Percentiles rank a stretch among this genome's conserved stretches.
Evolutionary conservation across 1,140 invertebrate genomes (phyloP).

Genomic region (Helicorthomorpha holstii): DNA sequence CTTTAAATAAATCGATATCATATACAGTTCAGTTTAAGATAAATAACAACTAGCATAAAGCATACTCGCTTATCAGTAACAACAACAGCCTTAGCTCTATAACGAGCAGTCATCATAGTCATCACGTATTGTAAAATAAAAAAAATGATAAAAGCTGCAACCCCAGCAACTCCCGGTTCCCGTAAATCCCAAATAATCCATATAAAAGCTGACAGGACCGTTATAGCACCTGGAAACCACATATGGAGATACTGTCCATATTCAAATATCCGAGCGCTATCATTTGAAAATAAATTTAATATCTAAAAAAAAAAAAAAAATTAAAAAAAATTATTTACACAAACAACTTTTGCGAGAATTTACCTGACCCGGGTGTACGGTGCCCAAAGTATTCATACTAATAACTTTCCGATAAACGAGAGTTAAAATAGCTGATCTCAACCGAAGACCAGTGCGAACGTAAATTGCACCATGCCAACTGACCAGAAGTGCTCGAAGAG

Average conservation of each 20-base stretch:
- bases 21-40: no score
- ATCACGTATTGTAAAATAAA: conserved; percentile 32
- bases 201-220: conserved; percentile 34
- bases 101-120: conserved; percentile 29
- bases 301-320: conserved; percentile 30
- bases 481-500: conserved; percentile 35
- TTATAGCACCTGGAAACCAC: conserved; percentile 42
- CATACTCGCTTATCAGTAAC: conserved; percentile 39
- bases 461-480: conserved; percentile 34
- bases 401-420: conserved; percentile 46
- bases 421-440: conserved; percentile 38
- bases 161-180: conserved; percentile 38
- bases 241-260: conserved; percentile 39
- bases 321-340: no score
- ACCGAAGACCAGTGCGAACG: conserved; percentile 37
- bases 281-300: conserved; percentile 48
- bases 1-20: conserved; percentile 3
- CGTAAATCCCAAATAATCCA: conserved; percentile 44
- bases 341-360: no score
- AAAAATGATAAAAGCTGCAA: conserved; percentile 41
- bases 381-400: conserved; percentile 33
- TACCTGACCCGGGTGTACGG: conserved; percentile 42
- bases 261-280: conserved; percentile 46
- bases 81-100: conserved; percentile 28
- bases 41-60: no score